phyloP scores from a whole-genome alignment of 2,888 invertebrate genomes.

The Erpobdella octoculata region DNA sequence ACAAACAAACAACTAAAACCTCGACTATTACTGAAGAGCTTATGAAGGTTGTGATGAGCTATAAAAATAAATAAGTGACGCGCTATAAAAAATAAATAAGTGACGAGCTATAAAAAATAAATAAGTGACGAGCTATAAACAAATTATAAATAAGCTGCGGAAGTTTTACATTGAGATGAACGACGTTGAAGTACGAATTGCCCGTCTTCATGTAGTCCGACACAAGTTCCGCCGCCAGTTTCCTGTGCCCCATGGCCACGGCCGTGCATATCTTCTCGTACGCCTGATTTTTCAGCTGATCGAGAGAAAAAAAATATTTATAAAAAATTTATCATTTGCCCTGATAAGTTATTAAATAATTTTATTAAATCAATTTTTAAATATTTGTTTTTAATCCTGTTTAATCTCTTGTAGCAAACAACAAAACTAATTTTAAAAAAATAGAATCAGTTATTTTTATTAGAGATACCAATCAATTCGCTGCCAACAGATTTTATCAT shows the following conservation, averaged over 20 bases:
- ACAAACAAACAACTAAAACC: too few species aligned
- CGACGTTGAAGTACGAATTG: constrained; percentile 45
- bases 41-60: too few species aligned
- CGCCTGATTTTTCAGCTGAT: background rate
- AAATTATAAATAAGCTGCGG: too few species aligned
- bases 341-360: background rate
- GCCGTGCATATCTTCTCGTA: constrained; percentile 44
- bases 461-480: too few species aligned
- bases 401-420: background rate
- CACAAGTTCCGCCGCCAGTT: constrained; percentile 51
- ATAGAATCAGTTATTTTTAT: too few species aligned
- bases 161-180: constrained; percentile 33
- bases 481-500: background rate
- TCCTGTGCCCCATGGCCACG: constrained; percentile 52
- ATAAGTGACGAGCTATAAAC: too few species aligned
- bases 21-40: too few species aligned
- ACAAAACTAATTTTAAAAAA: background rate
- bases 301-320: background rate
- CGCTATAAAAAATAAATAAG: too few species aligned
- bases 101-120: too few species aligned
- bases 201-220: constrained; percentile 46
- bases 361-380: background rate
- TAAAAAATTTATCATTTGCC: background rate
- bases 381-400: background rate
- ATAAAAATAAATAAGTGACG: too few species aligned